Evolutionary conservation across 2,888 invertebrate genomes (phyloP).

Genomic region (Lampropteryx suffumata): DNA sequence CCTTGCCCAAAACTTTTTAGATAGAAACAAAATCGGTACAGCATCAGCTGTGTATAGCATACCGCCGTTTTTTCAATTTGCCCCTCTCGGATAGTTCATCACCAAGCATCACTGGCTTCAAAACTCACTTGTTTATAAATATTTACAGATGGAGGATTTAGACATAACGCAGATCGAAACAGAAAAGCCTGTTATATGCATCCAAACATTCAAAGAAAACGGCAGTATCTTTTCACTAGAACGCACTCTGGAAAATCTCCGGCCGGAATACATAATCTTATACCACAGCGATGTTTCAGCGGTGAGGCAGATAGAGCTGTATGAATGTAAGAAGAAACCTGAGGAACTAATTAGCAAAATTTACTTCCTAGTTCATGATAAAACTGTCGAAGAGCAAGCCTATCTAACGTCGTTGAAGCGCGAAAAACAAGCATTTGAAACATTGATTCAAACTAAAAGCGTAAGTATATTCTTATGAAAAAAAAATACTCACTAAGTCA

Average conservation of each 20-base stretch:
- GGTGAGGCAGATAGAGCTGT: slow-evolving; percentile 95
- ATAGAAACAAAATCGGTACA: no score
- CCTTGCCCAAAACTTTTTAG: no score
- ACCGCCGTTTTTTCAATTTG: no score
- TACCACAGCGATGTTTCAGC: slow-evolving; percentile 95
- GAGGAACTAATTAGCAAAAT: slow-evolving; percentile 85
- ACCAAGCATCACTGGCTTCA: no score
- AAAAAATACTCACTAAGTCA: no score
- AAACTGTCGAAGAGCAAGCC: slow-evolving; percentile 98
- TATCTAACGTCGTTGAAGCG: slow-evolving; percentile 94
- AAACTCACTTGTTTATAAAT: not conserved
- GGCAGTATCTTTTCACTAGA: slow-evolving; percentile 89
- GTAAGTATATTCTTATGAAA: slow-evolving; percentile 83
- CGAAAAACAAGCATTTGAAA: slow-evolving; percentile 97
- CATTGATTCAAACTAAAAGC: slow-evolving; percentile 94
- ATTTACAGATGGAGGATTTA: slow-evolving; percentile 85
- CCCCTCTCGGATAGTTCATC: no score
- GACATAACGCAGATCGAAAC: slow-evolving; percentile 85
- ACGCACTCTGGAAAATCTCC: slow-evolving; percentile 84
- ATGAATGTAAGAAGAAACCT: slow-evolving; percentile 83
- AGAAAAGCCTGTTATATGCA: slow-evolving; percentile 86
- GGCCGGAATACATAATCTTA: slow-evolving; percentile 93
- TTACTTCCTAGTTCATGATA: slow-evolving; percentile 94
- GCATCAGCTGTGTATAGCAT: no score
- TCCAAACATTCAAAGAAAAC: slow-evolving; percentile 90